phyloP scores from a whole-genome alignment of 2,888 invertebrate species.

The Cephus runcator region DNA sequence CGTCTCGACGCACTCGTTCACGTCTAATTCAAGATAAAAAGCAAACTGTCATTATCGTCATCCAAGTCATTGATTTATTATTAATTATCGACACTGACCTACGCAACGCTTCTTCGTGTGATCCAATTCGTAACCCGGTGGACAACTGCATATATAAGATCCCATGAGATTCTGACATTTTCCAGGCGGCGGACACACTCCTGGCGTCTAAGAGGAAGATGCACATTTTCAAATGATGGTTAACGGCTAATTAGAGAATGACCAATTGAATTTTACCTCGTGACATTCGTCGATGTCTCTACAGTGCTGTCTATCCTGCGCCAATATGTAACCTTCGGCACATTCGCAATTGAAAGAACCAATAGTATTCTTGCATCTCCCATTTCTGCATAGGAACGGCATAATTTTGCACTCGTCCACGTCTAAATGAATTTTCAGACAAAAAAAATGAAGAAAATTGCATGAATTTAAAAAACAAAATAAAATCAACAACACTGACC shows the following conservation, averaged over 20 bases:
- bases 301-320: slow-evolving; percentile 81
- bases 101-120: slow-evolving; percentile 70
- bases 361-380: slow-evolving; percentile 81
- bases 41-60: not conserved
- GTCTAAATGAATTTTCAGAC: slow-evolving; percentile 64
- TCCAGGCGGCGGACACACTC: slow-evolving; percentile 73
- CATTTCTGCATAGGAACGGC: slow-evolving; percentile 87
- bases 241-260: not conserved
- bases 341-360: slow-evolving; percentile 87
- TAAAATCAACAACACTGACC: slow-evolving; percentile 64
- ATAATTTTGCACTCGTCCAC: slow-evolving; percentile 87
- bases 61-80: not conserved
- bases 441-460: not conserved
- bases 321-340: slow-evolving; percentile 80
- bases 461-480: not conserved
- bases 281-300: slow-evolving; percentile 82
- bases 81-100: slow-evolving; percentile 48
- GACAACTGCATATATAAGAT: slow-evolving; percentile 81
- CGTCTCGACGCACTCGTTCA: slow-evolving; percentile 82
- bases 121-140: slow-evolving; percentile 79
- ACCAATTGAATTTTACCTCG: slow-evolving; percentile 67
- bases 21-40: slow-evolving; percentile 68
- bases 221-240: not conserved
- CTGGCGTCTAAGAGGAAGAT: slow-evolving; percentile 64
- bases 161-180: slow-evolving; percentile 77